Percentiles rank a stretch among this genome's conserved stretches.
Evolutionary conservation across 2,888 invertebrate genomes (phyloP).

Genomic region (Himalopsyche tibetana): DNA sequence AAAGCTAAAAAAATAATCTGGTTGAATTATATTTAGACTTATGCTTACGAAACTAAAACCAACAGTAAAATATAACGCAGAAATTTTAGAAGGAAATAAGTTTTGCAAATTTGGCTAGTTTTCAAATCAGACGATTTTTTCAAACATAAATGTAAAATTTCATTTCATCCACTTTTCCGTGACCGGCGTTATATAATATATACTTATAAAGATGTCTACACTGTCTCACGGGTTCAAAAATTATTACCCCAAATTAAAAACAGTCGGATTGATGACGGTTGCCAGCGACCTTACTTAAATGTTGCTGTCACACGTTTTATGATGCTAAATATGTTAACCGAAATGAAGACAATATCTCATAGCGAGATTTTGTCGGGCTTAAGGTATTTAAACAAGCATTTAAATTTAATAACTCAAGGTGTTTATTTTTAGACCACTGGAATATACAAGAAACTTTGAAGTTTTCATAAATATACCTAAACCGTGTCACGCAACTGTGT

Average conservation of each 20-base stretch:
- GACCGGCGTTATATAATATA: not conserved
- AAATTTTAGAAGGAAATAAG: too few species aligned
- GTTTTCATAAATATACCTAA: too few species aligned
- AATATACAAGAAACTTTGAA: too few species aligned
- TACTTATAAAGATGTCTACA: not conserved
- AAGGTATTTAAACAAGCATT: not conserved
- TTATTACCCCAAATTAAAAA: slow-evolving; percentile 53
- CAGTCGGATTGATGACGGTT: slow-evolving; percentile 47
- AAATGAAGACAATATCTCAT: slow-evolving; percentile 52
- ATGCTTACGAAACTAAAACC: too few species aligned
- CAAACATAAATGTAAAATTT: too few species aligned
- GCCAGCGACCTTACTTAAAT: slow-evolving; percentile 48
- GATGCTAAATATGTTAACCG: slow-evolving; percentile 47
- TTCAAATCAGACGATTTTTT: too few species aligned
- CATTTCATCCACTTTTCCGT: not conserved
- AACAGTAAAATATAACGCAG: too few species aligned
- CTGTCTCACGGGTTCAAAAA: not conserved
- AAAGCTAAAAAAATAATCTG: too few species aligned
- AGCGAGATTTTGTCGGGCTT: slow-evolving; percentile 50
- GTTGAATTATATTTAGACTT: too few species aligned
- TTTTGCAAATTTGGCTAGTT: too few species aligned
- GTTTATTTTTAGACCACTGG: not conserved
- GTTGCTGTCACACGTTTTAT: slow-evolving; percentile 54
- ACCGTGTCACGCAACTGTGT: too few species aligned
- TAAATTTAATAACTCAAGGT: not conserved